Evolutionary conservation across 2,888 invertebrate genomes (phyloP).

Genomic region (Drosophila leonis): DNA sequence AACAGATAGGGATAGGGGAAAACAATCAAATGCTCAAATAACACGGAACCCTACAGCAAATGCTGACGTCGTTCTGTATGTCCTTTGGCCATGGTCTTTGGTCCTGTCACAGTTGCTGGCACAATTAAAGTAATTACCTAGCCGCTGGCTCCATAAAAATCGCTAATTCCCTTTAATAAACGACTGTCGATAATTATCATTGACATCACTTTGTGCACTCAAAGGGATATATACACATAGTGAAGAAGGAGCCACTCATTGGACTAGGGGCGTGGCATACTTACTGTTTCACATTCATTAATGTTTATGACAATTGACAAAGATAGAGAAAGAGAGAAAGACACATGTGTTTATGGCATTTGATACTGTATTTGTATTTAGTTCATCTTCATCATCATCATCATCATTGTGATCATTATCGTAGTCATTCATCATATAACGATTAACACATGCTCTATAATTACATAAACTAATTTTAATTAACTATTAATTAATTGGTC

Average conservation of each 20-base stretch:
- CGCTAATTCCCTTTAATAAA: conserved; percentile 62
- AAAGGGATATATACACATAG: background rate
- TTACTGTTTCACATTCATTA: conserved; percentile 36
- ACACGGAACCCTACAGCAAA: conserved; percentile 24
- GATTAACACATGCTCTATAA: conserved; percentile 79
- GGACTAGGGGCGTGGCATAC: conserved; percentile 15
- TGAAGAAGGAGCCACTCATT: background rate
- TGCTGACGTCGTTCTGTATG: conserved; percentile 36
- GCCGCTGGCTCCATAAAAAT: conserved; percentile 57
- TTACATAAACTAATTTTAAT: conserved; percentile 75
- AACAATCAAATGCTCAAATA: conserved; percentile 40
- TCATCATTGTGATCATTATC: conserved; percentile 30
- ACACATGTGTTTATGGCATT: conserved; percentile 50
- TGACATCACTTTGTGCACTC: conserved; percentile 56
- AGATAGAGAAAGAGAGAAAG: background rate
- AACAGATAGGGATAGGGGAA: conserved; percentile 2
- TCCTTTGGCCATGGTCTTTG: conserved; percentile 14
- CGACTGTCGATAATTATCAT: conserved; percentile 63
- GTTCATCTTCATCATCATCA: conserved; percentile 29
- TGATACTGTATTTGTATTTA: conserved; percentile 70
- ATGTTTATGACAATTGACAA: conserved; percentile 26
- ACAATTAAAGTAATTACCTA: conserved; percentile 73
- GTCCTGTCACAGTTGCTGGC: conserved; percentile 32
- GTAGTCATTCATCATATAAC: conserved; percentile 57
- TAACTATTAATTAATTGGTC: conserved; percentile 80